These are phyloP conservation scores for Apomyelois bistriatella DNA, from an alignment of 2,888 invertebrate species.

Conservation along the genomic window DNA sequence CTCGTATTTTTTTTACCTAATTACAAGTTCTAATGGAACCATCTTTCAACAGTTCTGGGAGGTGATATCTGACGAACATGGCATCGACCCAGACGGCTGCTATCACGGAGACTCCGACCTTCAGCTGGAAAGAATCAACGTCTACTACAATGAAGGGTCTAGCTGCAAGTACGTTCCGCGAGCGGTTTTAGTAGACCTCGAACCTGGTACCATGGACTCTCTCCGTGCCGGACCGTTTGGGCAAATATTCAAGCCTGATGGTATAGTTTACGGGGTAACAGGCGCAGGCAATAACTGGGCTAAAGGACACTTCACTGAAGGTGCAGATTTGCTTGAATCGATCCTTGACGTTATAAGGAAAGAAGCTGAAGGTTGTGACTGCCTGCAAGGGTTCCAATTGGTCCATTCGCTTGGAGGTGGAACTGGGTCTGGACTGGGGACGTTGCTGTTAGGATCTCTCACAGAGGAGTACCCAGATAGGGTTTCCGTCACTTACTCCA, in stretches of 20 bases:
- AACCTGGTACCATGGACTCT: conserved; percentile 79
- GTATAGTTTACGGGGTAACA: conserved; percentile 81
- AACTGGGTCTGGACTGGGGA: conserved; percentile 87
- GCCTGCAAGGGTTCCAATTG: conserved; percentile 82
- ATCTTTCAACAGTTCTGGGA: conserved; percentile 84
- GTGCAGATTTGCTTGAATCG: conserved; percentile 82
- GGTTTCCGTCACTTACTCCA: conserved; percentile 83
- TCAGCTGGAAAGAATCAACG: conserved; percentile 86
- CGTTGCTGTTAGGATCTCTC: conserved; percentile 83
- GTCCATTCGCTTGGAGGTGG: conserved; percentile 86
- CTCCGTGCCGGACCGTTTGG: conserved; percentile 83
- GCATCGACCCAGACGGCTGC: conserved; percentile 79
- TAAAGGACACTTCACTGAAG: conserved; percentile 85
- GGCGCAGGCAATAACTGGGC: conserved; percentile 82
- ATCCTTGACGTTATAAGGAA: conserved; percentile 76
- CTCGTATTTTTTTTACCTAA: too few species aligned
- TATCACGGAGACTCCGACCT: conserved; percentile 84
- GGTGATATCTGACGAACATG: conserved; percentile 89
- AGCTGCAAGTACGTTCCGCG: conserved; percentile 58
- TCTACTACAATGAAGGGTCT: conserved; percentile 85
- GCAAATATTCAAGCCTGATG: conserved; percentile 84
- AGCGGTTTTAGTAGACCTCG: conserved; percentile 59
- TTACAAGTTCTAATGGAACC: too few species aligned
- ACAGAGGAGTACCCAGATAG: conserved; percentile 87
- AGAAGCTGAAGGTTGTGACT: conserved; percentile 84